Evolutionary conservation across 2,888 invertebrate species (phyloP), one percentile per base, ranked within the genome.

Genomic region (Neelides folsomi): DNA sequence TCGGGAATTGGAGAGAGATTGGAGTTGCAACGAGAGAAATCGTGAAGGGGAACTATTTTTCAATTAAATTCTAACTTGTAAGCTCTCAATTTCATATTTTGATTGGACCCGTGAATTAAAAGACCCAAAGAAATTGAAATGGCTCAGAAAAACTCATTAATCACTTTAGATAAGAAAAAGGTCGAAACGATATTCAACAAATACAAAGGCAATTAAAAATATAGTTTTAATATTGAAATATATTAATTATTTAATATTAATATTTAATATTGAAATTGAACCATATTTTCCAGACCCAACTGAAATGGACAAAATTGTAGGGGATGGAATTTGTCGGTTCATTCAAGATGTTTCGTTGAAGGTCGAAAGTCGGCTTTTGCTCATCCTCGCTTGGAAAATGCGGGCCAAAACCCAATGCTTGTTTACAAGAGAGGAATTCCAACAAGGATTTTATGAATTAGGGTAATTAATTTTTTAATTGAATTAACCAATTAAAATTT

Each of bases 311-410:
- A 94, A 95, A 75, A 95, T 98, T 67, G 86, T 84, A 44, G 89
- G 90, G 5, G 93, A 95, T 69, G 98, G 98, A 61, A 87, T 97
- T 56, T 83, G 90, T 79, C 84, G 83, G 70, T 89, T 98, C 72
- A 75, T 98, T 62, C 89, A 92, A 68, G 97, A 98, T 72, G 76
- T 98, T 58, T 81, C 82, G 68, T 76, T 98, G 62, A 82, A 84
- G 68, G 88, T 95, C 12, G 93, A 94, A 71, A 92, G 92, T 63
- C 85, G 89, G 71, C 77, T 88, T 71, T 95, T 95, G 58, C 78
- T 98, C 66, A 86, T 98, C 49, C 83, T 98, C 65, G 97, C 95
- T 35, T 97, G 95, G 94, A 94, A 93, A 71, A 92, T 94, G 70
- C 84, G 86, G 71, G 95, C 95, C 9, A 90, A 89, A 61, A 86